Conservation (phyloP, 2,113 vertebrate species). For the Mus spicilegus region DNA sequence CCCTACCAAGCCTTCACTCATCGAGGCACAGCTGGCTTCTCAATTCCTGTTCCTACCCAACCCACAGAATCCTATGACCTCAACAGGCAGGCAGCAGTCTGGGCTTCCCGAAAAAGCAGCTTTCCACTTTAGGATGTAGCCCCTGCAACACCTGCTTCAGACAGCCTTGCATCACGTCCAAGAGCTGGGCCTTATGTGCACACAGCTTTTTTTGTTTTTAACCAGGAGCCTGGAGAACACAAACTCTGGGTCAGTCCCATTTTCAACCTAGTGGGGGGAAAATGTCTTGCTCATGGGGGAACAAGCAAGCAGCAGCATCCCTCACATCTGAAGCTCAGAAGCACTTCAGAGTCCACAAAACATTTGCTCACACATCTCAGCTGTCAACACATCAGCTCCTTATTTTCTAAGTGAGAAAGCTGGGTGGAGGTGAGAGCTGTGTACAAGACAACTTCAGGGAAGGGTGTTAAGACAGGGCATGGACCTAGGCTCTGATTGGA, state of each 20-base stretch:
- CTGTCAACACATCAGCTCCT: background rate
- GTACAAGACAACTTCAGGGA: background rate
- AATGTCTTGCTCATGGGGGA: background rate
- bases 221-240: slow-evolving; percentile 32
- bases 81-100: slow-evolving; percentile 49
- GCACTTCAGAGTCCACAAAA: background rate
- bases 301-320: background rate
- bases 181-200: slow-evolving; percentile 5
- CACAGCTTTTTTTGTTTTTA: background rate
- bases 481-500: slow-evolving; percentile 15
- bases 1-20: background rate
- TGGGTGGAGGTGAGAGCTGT: background rate
- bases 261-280: background rate
- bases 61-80: slow-evolving; percentile 59
- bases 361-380: slow-evolving; percentile 18
- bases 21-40: background rate
- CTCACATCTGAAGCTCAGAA: background rate
- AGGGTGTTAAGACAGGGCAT: background rate
- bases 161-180: background rate
- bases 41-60: slow-evolving; percentile 20
- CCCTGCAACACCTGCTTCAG: slow-evolving; percentile 28
- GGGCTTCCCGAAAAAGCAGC: background rate
- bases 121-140: background rate
- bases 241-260: slow-evolving; percentile 8
- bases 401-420: slow-evolving; percentile 41